Conservation (phyloP, 2,797 vertebrate genomes). For the Sebastes alutus region DNA sequence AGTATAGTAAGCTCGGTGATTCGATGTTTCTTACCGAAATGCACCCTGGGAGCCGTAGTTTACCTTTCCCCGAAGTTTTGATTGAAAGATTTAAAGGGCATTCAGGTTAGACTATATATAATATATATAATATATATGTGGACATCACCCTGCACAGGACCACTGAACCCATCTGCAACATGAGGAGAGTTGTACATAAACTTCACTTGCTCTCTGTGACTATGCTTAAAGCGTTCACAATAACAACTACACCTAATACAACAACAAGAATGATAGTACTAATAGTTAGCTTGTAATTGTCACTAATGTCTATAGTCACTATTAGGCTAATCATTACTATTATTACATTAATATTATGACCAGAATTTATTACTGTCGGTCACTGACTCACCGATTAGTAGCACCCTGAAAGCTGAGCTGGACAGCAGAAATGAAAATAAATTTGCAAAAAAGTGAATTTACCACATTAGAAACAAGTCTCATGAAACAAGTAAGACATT, state of each 20-base stretch:
- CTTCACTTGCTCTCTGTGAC: neutral
- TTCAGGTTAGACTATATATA: neutral
- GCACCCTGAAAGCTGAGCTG: neutral
- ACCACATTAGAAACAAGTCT: neutral
- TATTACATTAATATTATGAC: neutral
- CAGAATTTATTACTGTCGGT: neutral
- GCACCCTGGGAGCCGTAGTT: neutral
- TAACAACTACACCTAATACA: neutral
- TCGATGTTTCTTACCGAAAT: neutral
- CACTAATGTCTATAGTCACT: neutral
- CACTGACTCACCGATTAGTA: neutral
- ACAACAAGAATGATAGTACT: neutral
- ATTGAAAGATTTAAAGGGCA: slow-evolving; percentile 6
- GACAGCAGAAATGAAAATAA: neutral
- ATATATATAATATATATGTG: neutral
- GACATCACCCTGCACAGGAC: neutral
- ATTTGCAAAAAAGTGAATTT: neutral
- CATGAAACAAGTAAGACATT: neutral
- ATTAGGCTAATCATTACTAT: neutral
- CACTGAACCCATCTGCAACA: neutral
- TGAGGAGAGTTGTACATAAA: neutral
- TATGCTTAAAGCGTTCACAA: neutral
- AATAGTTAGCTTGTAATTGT: neutral
- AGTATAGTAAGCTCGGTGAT: neutral
- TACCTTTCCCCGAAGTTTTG: neutral